Conservation (phyloP, 2,888 invertebrate genomes). For the Leptothorax acervorum region DNA sequence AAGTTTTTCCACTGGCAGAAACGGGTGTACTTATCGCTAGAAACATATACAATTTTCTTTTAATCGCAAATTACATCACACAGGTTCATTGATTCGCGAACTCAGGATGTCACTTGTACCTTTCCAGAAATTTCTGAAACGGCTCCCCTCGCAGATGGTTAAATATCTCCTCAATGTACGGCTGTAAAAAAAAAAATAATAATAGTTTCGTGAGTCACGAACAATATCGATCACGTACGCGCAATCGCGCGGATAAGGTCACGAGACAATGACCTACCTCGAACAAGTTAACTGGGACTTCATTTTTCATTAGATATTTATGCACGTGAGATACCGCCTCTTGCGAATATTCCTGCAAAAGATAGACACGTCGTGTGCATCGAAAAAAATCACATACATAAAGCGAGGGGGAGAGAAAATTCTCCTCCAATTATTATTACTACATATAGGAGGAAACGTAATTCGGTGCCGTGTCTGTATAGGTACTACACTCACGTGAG, state of each 20-base stretch:
- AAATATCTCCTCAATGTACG: slow-evolving; percentile 99
- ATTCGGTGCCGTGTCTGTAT: not conserved
- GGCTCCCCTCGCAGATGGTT: slow-evolving; percentile 98
- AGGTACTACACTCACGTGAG: slow-evolving; percentile 93
- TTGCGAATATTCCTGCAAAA: slow-evolving; percentile 97
- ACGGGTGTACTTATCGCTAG: slow-evolving; percentile 99
- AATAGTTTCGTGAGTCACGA: slow-evolving; percentile 45
- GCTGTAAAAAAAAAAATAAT: slow-evolving; percentile 89
- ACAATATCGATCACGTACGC: slow-evolving; percentile 40
- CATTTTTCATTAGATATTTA: slow-evolving; percentile 98
- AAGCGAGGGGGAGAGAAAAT: not conserved
- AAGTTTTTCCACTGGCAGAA: slow-evolving; percentile 99
- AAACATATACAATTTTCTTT: slow-evolving; percentile 81
- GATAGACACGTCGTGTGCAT: slow-evolving; percentile 67
- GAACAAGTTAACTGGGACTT: slow-evolving; percentile 98
- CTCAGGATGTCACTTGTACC: slow-evolving; percentile 87
- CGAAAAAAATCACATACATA: not conserved
- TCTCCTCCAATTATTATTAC: not conserved
- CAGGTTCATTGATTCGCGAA: not conserved
- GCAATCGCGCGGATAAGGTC: slow-evolving; percentile 49
- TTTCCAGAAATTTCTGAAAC: slow-evolving; percentile 99
- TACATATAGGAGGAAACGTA: not conserved
- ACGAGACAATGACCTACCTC: slow-evolving; percentile 89
- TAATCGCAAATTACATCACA: not conserved
- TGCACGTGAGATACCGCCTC: slow-evolving; percentile 99